Evolutionary conservation across 53 echinoderm and acorn worm species (phyloP).

Genomic region (Actinopyga echinites): DNA sequence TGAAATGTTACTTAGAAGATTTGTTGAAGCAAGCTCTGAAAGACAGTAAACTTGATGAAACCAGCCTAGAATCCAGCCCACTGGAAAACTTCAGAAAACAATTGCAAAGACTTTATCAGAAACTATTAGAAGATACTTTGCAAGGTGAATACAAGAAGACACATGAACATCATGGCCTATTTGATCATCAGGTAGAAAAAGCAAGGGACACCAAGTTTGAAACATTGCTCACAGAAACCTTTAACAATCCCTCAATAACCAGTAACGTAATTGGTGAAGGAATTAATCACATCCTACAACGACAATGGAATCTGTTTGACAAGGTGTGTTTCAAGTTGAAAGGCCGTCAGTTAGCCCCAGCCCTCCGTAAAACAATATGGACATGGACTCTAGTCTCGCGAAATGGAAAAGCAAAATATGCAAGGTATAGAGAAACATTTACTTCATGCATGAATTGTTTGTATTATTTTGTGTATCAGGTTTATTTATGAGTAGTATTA

Average conservation of each 20-base stretch:
- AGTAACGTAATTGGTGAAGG: slow-evolving; percentile 2
- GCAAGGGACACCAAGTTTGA: background rate
- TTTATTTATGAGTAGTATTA: too few species aligned
- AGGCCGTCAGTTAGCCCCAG: background rate
- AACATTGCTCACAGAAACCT: background rate
- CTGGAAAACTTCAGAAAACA: background rate
- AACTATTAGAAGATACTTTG: background rate
- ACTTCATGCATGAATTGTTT: too few species aligned
- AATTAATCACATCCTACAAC: slow-evolving; percentile 3
- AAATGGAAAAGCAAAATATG: background rate
- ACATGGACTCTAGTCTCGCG: background rate
- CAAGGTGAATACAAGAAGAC: background rate
- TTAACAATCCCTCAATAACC: background rate
- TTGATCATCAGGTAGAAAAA: background rate
- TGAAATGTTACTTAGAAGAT: background rate
- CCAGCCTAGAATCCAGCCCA: background rate
- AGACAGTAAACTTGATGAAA: background rate
- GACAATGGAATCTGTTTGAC: background rate
- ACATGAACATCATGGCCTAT: too few species aligned
- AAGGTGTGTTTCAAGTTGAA: background rate
- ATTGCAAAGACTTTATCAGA: background rate
- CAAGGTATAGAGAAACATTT: background rate
- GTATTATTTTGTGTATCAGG: too few species aligned
- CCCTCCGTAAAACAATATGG: slow-evolving; percentile 4
- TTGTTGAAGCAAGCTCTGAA: background rate